phyloP scores from a whole-genome alignment of 2,888 invertebrate species.

The Callinectes sapidus region DNA sequence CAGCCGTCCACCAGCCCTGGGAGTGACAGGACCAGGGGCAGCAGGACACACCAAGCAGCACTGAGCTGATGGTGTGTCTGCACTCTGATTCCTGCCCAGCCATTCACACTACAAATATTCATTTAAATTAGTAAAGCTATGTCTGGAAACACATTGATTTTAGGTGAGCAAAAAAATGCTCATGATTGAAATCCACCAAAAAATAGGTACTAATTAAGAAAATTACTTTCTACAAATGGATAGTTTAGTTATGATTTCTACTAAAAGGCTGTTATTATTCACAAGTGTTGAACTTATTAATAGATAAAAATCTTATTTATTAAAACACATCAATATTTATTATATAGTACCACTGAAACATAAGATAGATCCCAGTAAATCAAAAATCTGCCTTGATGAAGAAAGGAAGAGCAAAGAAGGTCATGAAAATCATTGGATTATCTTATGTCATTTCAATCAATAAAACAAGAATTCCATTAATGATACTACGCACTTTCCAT shows the following conservation, averaged over 20 bases:
- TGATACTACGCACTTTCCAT: background rate
- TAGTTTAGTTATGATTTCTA: background rate
- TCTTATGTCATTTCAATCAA: background rate
- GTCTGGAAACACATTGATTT: slow-evolving; percentile 41
- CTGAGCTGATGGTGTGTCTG: background rate
- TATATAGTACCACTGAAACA: background rate
- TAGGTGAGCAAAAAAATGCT: background rate
- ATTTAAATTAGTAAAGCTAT: slow-evolving; percentile 15
- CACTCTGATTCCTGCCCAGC: slow-evolving; percentile 11
- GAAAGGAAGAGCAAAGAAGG: background rate
- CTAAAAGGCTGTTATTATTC: background rate
- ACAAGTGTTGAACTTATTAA: background rate
- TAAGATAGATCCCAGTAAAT: background rate
- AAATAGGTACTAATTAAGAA: background rate
- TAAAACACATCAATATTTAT: background rate
- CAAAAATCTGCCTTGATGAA: slow-evolving; percentile 2
- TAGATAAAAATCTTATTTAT: background rate
- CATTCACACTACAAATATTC: background rate
- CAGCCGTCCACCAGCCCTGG: background rate
- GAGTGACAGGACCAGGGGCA: background rate
- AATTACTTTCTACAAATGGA: background rate
- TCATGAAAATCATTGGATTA: background rate
- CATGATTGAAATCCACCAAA: background rate
- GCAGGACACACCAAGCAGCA: background rate
- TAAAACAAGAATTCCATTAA: background rate